Percentiles rank a stretch among this genome's conserved stretches.
These are phyloP conservation scores for Onychomys arenicola DNA, from an alignment of 2,797 vertebrate species.

Conservation along the genomic window DNA sequence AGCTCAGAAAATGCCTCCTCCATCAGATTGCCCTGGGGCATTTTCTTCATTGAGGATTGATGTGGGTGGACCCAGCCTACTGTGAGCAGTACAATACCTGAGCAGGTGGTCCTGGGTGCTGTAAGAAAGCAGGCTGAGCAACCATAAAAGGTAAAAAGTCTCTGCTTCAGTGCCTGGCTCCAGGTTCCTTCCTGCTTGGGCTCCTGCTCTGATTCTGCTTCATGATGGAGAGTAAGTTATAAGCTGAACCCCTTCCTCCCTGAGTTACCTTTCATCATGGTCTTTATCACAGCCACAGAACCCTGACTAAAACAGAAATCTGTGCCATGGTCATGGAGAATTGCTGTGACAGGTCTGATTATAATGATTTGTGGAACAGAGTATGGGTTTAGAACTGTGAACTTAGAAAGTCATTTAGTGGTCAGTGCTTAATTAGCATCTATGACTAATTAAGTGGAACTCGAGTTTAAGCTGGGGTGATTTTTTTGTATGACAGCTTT, in stretches of 20 bases:
- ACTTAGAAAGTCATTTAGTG: neutral
- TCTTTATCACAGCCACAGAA: neutral
- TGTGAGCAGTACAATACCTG: neutral
- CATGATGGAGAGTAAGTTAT: neutral
- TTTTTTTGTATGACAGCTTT: neutral
- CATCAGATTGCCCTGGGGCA: neutral
- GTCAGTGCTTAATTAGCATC: neutral
- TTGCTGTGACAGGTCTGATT: neutral
- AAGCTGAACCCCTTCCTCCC: neutral
- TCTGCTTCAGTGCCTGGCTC: neutral
- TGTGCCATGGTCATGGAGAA: neutral
- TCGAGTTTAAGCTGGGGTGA: too few relatives aligned
- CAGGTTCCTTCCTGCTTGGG: neutral
- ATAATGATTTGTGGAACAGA: neutral
- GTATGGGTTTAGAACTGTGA: neutral
- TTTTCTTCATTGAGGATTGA: neutral
- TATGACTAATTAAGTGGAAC: too few relatives aligned
- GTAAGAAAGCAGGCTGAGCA: neutral
- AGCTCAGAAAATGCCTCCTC: neutral
- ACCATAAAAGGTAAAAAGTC: neutral
- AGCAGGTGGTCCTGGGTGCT: neutral
- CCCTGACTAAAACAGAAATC: neutral
- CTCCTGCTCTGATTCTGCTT: neutral
- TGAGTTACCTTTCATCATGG: neutral
- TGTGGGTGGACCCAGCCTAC: neutral